Evolutionary conservation across 2,113 vertebrate genomes (phyloP).

Genomic region (Solea solea): DNA sequence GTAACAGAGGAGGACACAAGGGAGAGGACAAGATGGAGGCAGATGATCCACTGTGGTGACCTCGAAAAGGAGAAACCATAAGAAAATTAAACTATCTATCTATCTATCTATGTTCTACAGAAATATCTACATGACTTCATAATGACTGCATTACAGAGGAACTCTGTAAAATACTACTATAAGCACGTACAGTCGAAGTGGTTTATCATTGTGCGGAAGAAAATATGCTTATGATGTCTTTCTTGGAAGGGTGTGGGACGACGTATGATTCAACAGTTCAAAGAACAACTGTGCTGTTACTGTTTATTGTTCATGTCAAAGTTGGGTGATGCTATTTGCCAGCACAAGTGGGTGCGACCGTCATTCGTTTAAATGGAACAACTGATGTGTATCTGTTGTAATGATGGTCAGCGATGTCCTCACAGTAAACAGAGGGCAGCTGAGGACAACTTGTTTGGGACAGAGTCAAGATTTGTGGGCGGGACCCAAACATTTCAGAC

Average conservation of each 20-base stretch:
- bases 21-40: no score
- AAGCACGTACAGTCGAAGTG: not conserved
- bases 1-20: no score
- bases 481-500: slow-evolving; percentile 60
- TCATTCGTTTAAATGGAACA: not conserved
- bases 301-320: slow-evolving; percentile 2
- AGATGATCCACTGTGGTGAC: no score
- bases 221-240: slow-evolving; percentile 8
- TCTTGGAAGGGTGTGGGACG: not conserved
- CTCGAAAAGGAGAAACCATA: no score
- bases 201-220: slow-evolving; percentile 1
- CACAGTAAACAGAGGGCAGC: slow-evolving; percentile 1
- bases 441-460: slow-evolving; percentile 33
- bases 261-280: not conserved
- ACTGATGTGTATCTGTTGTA: not conserved
- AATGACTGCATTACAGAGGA: not conserved
- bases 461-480: slow-evolving; percentile 37
- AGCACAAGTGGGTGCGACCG: not conserved
- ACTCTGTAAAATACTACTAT: no score
- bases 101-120: no score
- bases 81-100: no score
- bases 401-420: not conserved
- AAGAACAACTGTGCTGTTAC: not conserved
- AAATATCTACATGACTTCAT: no score
- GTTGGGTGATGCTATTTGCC: not conserved